A percentile compares a stretch with the other conserved stretches of the same genome.
Evolutionary conservation across 2,797 vertebrate genomes (phyloP).

Genomic region (Phataginus tricuspis): DNA sequence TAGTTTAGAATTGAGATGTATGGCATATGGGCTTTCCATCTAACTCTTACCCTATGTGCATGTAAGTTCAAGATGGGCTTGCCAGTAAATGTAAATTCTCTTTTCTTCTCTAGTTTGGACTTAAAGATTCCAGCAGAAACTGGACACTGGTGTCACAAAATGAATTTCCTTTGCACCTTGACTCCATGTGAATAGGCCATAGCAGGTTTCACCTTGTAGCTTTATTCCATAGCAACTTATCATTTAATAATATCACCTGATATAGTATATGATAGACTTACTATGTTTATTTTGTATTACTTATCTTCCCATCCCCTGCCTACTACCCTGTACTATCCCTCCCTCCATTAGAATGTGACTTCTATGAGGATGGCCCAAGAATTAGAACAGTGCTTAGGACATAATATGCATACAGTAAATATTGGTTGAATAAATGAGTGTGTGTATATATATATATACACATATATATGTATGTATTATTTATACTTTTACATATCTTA

Average conservation of each 20-base stretch:
- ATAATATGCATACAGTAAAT: not conserved
- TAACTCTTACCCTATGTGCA: not conserved
- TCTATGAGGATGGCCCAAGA: not conserved
- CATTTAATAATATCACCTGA: not conserved
- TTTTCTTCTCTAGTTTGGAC: not conserved
- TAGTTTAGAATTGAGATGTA: not conserved
- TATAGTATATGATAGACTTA: not conserved
- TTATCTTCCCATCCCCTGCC: not conserved
- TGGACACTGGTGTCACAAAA: not conserved
- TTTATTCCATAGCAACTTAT: not conserved
- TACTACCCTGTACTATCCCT: not conserved
- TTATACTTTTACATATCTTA: not conserved
- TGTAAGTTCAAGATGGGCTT: not conserved
- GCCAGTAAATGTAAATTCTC: not conserved
- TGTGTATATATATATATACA: not conserved
- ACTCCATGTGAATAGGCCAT: not conserved
- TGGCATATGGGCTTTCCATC: not conserved
- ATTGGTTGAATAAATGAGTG: not conserved
- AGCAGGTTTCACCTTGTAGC: not conserved
- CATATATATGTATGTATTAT: not conserved
- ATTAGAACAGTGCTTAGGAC: not conserved
- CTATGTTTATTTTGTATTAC: not conserved
- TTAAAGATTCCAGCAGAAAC: not conserved
- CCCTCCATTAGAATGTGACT: not conserved
- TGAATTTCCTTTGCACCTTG: not conserved